phyloP scores from a whole-genome alignment of 2,888 invertebrate species.

The Amphimallon solstitiale region DNA sequence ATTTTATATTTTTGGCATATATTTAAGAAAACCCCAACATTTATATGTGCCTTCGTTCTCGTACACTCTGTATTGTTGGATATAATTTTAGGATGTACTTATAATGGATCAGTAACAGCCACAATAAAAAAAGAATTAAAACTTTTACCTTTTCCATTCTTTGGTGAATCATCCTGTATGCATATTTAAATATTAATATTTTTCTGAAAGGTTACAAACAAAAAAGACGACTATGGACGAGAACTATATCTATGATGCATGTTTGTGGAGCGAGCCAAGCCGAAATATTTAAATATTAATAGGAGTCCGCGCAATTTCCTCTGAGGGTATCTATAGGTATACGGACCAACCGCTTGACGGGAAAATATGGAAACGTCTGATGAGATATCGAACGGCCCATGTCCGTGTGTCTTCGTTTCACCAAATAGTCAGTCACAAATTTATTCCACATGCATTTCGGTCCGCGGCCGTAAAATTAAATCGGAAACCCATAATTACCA shows the following conservation, averaged over 20 bases:
- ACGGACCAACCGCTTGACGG: conserved; percentile 2
- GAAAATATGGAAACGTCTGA: conserved; percentile 26
- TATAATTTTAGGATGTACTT: no score
- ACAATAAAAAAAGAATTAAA: no score
- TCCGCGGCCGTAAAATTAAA: conserved; percentile 30
- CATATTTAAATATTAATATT: no score
- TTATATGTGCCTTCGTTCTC: no score
- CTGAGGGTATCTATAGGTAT: background rate
- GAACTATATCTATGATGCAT: conserved; percentile 16
- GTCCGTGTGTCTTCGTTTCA: conserved; percentile 13
- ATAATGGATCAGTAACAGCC: no score
- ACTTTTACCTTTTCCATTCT: no score
- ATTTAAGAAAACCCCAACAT: no score
- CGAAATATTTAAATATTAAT: conserved; percentile 29
- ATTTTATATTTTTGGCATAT: no score
- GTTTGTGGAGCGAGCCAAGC: conserved; percentile 19
- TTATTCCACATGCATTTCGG: conserved; percentile 18
- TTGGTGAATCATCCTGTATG: no score
- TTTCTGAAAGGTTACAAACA: no score
- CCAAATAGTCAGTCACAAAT: conserved; percentile 13
- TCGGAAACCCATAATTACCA: conserved; percentile 36
- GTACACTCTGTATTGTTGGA: no score
- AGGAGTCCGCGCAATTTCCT: conserved; percentile 19
- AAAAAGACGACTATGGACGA: no score
- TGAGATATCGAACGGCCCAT: conserved; percentile 18